Evolutionary conservation across 2,797 vertebrate genomes (phyloP).

Genomic region (Oreortyx pictus): DNA sequence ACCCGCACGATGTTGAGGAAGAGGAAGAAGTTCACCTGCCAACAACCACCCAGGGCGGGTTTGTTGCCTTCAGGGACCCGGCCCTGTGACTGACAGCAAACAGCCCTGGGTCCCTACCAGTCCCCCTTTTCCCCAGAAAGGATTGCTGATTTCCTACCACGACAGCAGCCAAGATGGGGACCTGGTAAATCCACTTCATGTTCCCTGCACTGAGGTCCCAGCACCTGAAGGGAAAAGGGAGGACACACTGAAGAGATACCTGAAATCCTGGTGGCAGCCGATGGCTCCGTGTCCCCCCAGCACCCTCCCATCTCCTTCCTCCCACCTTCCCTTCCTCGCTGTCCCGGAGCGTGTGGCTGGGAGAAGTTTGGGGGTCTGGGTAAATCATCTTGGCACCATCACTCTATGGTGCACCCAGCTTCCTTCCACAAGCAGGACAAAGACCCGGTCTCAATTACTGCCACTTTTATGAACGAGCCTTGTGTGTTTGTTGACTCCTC

Average conservation of each 20-base stretch:
- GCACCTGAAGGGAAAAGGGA: slow-evolving; percentile 81
- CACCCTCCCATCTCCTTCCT: not conserved
- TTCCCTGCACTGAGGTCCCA: slow-evolving; percentile 95
- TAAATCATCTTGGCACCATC: not conserved
- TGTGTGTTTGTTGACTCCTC: fast-evolving
- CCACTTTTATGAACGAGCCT: not conserved
- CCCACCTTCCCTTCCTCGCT: not conserved
- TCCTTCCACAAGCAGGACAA: not conserved
- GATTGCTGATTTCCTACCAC: slow-evolving; percentile 83
- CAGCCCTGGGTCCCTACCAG: fast-evolving
- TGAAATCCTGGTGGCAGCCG: not conserved
- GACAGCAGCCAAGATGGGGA: slow-evolving; percentile 92
- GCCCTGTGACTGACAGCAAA: fast-evolving
- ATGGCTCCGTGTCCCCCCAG: not conserved
- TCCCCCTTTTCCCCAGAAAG: not conserved
- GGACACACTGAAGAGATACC: not conserved
- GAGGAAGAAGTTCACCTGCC: slow-evolving; percentile 95
- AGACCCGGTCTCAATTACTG: fast-evolving
- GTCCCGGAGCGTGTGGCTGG: not conserved
- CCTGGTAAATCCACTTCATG: slow-evolving; percentile 97
- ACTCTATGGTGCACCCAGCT: not conserved
- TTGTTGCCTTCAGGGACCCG: fast-evolving
- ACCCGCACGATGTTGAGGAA: slow-evolving; percentile 98
- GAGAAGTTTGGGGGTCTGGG: not conserved
- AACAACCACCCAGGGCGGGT: not conserved